Base-by-base conservation (phyloP, 2,888 invertebrate genomes). In the Dryocosmus kuriphilus region DNA sequence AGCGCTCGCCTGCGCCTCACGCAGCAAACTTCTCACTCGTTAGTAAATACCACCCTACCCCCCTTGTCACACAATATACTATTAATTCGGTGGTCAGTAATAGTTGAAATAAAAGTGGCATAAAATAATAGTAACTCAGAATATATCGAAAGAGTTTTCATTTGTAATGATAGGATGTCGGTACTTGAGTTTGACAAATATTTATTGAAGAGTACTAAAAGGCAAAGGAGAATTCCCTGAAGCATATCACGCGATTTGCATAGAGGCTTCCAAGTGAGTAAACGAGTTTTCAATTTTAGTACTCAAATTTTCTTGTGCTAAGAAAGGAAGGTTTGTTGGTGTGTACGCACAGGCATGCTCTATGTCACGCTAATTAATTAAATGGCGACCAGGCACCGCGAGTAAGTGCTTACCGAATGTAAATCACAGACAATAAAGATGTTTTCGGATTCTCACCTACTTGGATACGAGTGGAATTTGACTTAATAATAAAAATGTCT, bases 361-460 rank as follows among this genome's bases (percentile, higher is more conserved):
- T 78, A 80, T 81, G 41, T 78, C 73, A 76, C 78, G 76, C 81
- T 81, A 80, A 81, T 80, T 80, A 81, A 79, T 74, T 80, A 82
- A 81, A 80, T 80, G 76, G 82, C 63, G 81, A 79, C 78, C 74
- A 63, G 75, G 77, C 77, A 71, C 32, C 75, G 71, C 51, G 77
- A 80, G 79, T 78, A 78, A 80, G 80, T 79, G 79, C 77, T 74
- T 73, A 74, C 76, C 74, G 65, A 76, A 80, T 76, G 79, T 82
- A 82, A 82, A 81, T 81, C 81, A 81, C n/a, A 75, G 81, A 81
- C 79, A 80, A 82, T 80, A 80, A 77, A 79, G 78, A 78, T 80
- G 80, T 80, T 82, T 79, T 79, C 79, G 82, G 77, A 81, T 81
- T 81, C 78, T 80, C 82, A 77, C 79, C 76, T 76, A 62, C 81